These are phyloP conservation scores for Meleagris gallopavo DNA, from an alignment of 2,113 vertebrate genomes.

Conservation along the genomic window DNA sequence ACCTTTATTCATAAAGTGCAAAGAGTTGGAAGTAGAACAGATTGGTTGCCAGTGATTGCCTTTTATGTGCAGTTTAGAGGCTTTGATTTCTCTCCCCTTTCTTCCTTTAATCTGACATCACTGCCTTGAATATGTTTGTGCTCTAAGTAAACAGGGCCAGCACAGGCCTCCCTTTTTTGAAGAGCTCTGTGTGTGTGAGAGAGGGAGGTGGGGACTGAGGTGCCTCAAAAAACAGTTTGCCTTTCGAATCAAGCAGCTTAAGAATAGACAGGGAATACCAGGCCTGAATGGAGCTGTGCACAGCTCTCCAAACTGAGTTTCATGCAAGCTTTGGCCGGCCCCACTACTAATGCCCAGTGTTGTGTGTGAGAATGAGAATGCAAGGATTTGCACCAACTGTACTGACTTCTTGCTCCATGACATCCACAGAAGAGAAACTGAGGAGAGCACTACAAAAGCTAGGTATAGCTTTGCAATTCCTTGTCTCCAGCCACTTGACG, in stretches of 20 bases:
- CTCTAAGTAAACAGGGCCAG: conserved; percentile 87
- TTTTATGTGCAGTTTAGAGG: conserved; percentile 85
- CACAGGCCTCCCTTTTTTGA: conserved; percentile 78
- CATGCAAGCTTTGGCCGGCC: conserved; percentile 32
- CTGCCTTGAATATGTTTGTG: conserved; percentile 85
- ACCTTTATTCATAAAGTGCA: conserved; percentile 88
- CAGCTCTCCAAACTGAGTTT: conserved; percentile 25
- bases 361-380: conserved; percentile 71
- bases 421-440: conserved; percentile 43
- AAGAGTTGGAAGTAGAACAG: conserved; percentile 86
- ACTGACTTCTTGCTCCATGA: conserved; percentile 62
- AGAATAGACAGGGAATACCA: conserved; percentile 78
- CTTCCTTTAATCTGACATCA: conserved; percentile 89
- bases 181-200: conserved; percentile 52
- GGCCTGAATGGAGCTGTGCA: conserved; percentile 71
- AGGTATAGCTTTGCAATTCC: neutral
- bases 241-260: conserved; percentile 82
- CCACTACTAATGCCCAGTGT: conserved; percentile 56
- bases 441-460: conserved; percentile 8
- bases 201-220: conserved; percentile 60
- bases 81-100: conserved; percentile 87
- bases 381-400: conserved; percentile 78
- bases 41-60: conserved; percentile 83
- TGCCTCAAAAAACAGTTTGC: conserved; percentile 81
- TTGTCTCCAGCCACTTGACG: neutral